A percentile compares a stretch with the other conserved stretches of the same genome.
phyloP scores from a whole-genome alignment of 2,113 vertebrate genomes.

The Perca fluviatilis region DNA sequence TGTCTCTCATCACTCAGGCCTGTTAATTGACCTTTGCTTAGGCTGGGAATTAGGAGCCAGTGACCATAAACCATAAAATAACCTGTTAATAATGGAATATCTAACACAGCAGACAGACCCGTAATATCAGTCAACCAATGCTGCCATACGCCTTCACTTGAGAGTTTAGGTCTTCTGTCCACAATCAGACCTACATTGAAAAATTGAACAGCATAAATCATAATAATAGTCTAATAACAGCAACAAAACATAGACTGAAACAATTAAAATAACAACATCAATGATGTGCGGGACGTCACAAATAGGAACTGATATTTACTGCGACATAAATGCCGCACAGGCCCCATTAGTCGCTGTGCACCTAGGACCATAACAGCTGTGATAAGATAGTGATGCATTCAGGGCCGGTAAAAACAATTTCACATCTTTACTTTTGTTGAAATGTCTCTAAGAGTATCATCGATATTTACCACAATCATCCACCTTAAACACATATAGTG shows the following conservation, averaged over 20 bases:
- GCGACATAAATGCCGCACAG: background rate
- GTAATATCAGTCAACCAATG: background rate
- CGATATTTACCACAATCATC: background rate
- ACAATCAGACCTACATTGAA: too few species aligned
- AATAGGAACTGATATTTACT: background rate
- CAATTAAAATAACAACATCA: background rate
- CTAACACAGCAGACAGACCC: background rate
- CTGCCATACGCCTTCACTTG: background rate
- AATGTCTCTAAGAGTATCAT: background rate
- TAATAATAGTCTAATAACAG: background rate
- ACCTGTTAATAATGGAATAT: constrained; percentile 29
- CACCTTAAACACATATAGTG: background rate
- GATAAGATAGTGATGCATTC: background rate
- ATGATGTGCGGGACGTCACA: background rate
- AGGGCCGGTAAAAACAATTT: background rate
- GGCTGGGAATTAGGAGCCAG: constrained; percentile 18
- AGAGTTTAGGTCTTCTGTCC: background rate
- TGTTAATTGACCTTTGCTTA: constrained; percentile 46
- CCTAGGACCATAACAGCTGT: background rate
- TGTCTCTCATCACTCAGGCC: constrained; percentile 7
- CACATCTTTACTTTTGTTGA: background rate
- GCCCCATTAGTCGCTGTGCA: background rate
- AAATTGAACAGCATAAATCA: background rate
- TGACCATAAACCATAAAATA: constrained; percentile 27
- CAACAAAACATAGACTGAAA: background rate